Evolutionary conservation across 2,113 vertebrate genomes (phyloP), one percentile per base, ranked within the genome.

Genomic region (Alligator mississippiensis): DNA sequence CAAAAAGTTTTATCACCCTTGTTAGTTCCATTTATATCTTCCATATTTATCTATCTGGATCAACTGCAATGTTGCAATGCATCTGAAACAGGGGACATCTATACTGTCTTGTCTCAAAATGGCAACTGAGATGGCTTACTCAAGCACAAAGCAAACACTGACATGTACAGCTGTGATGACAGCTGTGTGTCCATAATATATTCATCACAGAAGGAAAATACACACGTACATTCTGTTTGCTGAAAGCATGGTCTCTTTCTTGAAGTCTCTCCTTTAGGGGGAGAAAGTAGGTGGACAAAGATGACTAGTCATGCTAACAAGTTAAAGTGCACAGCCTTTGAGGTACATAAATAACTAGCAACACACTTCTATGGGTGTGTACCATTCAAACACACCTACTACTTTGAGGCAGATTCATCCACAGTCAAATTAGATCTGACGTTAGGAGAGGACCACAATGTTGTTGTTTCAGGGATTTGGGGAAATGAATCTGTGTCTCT

Each of bases 261-360:
- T 54, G n/a, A 90, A 5, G 13, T 47, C 8, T 38, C 64, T 74
- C 24, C 2, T 9, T 61, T 66, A 86, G 61, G 60, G 58, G 60
- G 79, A 75, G 93, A 92, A 87, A 81, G 79, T 94, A 80, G 85
- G 83, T 90, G 89, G 74, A n/a, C 81, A 82, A 77, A 59, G 77
- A 15, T 80, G 74, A 77, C 87, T 95, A 93, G 80, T 93, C 95
- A 97, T 55, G 80, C 11, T 75, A 30, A 27, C 19, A 89, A n/a
- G 54, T 74, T 60, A 57, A 75, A 88, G 58, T 54, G 85, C 82
- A 78, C 63, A 6, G 10, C 55, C 85, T 80, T 88, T 82, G 86
- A 93, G 84, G 80, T 87, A 77, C 68, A 25, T 82, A 68, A 95
- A 66, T 96, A 95, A 93, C 91, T 21, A 84, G 30, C 6, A 66